Evolutionary conservation across 2,113 vertebrate genomes (phyloP), one percentile per base, ranked within the genome.

Genomic region (Pantherophis guttatus): DNA sequence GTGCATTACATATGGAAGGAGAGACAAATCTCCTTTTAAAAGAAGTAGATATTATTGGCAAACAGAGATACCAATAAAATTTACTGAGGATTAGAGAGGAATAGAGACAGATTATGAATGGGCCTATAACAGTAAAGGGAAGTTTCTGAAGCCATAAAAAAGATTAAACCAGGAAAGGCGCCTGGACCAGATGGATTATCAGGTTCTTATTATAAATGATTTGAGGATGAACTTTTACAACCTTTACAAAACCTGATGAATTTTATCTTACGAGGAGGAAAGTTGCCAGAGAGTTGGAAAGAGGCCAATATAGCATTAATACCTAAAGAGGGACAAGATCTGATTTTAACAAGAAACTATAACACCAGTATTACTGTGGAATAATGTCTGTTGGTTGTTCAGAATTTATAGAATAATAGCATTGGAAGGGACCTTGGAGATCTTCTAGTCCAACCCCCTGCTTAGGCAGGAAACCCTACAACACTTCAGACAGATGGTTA

Each of bases 41-140:
- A 59, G 29, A 50, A 15, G n/a, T 12, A 89, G 3, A 62, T 55
- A 93, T 48, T 52, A 93, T 2, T 2, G 90, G 52, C 24, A 55
- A 33, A 95, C 21, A 91, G n/a, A 4, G 92, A n/a, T 90, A 53
- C 26, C 58, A 93, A 33, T 70, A 70, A 70, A 70, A 70, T 70
- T 70, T 70, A 70, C 65, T 17, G 65, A 70, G 65, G 65, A 70
- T 70, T 70, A 70, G 29, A 70, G 5, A 70, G 29, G 65, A 70
- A 70, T 70, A 70, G 65, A 70, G 65, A 70, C 29, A 70, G 65
- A 70, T 70, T 70, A 70, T 70, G 65, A 70, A 33, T 33, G 65
- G 65, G 65, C 65, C 29, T 70, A 70, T 70, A 70, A 70, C 65
- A 70, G 29, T 70, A 33, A 70, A 70, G 65, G 65, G 65, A 33